Conservation (phyloP, 2,113 vertebrate species). For the Alectura lathami region DNA sequence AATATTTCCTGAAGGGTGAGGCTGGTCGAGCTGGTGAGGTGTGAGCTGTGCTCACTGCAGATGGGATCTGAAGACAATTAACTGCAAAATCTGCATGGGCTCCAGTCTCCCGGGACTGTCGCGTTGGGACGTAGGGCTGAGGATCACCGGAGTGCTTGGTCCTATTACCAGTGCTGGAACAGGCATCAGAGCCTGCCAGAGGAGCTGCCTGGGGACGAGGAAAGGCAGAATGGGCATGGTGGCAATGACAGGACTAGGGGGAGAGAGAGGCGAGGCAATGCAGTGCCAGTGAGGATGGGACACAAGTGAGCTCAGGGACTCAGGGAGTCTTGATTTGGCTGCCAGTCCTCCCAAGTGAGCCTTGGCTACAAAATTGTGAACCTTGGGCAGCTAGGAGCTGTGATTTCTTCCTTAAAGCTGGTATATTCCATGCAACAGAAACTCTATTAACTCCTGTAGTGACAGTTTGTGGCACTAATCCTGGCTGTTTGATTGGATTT, state of each 20-base stretch:
- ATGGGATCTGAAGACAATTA: neutral
- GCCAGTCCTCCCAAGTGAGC: neutral
- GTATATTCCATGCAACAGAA: neutral
- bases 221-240: neutral
- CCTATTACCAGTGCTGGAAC: neutral
- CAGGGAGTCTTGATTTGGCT: neutral
- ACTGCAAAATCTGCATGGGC: neutral
- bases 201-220: neutral
- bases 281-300: neutral
- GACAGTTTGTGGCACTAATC: slow-evolving; percentile 17
- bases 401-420: neutral
- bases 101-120: neutral
- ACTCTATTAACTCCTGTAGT: slow-evolving; percentile 37
- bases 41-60: neutral
- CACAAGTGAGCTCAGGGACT: neutral
- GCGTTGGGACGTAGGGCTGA: neutral
- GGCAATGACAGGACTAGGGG: neutral
- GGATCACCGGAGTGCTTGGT: neutral
- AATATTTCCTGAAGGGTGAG: neutral
- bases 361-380: neutral
- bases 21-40: too few relatives aligned
- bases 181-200: neutral
- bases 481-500: slow-evolving; percentile 62
- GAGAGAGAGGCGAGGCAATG: neutral
- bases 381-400: neutral